These are phyloP conservation scores for Rhagologus leucostigma DNA, from an alignment of 2,113 vertebrate species.

Conservation along the genomic window DNA sequence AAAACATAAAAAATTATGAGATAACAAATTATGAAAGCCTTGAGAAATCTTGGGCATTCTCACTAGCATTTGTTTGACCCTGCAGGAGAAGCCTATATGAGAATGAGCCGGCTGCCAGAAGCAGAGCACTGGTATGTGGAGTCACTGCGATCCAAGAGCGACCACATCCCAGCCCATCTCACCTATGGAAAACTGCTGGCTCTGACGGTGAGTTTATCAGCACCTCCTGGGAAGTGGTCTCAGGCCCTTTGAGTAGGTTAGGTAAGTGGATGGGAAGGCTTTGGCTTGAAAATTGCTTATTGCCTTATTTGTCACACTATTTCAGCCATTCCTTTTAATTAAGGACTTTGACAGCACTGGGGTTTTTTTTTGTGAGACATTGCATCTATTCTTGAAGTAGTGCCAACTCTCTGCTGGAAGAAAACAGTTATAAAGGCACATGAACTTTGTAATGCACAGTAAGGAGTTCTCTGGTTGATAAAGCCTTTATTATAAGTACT, in stretches of 20 bases:
- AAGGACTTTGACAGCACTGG: background rate
- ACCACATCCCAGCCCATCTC: constrained; percentile 96
- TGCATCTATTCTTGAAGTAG: background rate
- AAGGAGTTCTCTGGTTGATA: background rate
- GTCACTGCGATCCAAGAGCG: constrained; percentile 89
- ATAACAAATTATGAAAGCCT: background rate
- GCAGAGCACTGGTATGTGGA: constrained; percentile 93
- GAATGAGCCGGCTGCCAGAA: constrained; percentile 87
- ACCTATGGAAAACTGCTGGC: constrained; percentile 95
- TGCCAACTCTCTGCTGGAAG: background rate
- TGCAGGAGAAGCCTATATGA: constrained; percentile 93
- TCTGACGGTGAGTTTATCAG: constrained; percentile 80
- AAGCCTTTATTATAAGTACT: background rate
- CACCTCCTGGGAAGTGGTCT: background rate
- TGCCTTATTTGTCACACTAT: background rate
- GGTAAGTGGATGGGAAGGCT: background rate
- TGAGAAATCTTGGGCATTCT: background rate
- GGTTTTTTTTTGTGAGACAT: background rate
- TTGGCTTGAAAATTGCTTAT: background rate
- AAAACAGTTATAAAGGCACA: background rate
- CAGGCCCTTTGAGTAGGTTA: background rate
- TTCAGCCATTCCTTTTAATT: background rate
- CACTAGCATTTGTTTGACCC: background rate
- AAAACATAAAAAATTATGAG: background rate
- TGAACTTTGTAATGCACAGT: background rate